Conservation (phyloP, 2,797 vertebrate genomes). For the Esox masquinongy region DNA sequence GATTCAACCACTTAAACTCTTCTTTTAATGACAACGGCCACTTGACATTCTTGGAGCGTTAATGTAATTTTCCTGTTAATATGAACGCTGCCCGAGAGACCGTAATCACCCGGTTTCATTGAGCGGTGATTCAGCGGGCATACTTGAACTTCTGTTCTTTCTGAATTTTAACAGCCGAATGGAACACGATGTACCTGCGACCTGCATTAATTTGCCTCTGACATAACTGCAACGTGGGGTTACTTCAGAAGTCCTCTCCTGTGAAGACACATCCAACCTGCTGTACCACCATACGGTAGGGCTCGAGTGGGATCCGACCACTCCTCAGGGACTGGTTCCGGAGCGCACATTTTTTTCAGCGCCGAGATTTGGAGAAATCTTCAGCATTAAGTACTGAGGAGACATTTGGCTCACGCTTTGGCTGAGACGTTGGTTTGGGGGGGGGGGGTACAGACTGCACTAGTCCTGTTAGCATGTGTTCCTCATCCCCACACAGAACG, state of each 20-base stretch:
- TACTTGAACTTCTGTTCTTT: background rate
- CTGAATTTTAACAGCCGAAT: background rate
- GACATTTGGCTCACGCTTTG: background rate
- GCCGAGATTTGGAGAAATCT: background rate
- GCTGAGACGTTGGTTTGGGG: background rate
- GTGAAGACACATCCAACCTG: background rate
- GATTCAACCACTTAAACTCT: slow-evolving; percentile 22
- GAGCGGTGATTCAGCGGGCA: background rate
- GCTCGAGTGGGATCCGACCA: too few relatives aligned
- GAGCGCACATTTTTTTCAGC: background rate
- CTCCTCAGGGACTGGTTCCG: background rate
- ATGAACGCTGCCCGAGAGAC: background rate
- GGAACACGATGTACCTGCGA: background rate
- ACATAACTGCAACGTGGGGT: background rate
- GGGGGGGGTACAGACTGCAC: background rate
- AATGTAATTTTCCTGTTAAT: background rate
- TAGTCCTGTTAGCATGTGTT: background rate
- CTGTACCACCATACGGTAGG: background rate
- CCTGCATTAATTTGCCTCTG: background rate
- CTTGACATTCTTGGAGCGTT: slow-evolving; percentile 43
- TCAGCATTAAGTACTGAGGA: background rate
- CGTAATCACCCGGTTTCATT: background rate
- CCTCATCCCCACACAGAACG: background rate
- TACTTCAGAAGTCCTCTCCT: background rate
- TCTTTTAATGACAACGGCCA: slow-evolving; percentile 23